phyloP scores from a whole-genome alignment of 2,797 vertebrate genomes.

The Decapterus maruadsi region DNA sequence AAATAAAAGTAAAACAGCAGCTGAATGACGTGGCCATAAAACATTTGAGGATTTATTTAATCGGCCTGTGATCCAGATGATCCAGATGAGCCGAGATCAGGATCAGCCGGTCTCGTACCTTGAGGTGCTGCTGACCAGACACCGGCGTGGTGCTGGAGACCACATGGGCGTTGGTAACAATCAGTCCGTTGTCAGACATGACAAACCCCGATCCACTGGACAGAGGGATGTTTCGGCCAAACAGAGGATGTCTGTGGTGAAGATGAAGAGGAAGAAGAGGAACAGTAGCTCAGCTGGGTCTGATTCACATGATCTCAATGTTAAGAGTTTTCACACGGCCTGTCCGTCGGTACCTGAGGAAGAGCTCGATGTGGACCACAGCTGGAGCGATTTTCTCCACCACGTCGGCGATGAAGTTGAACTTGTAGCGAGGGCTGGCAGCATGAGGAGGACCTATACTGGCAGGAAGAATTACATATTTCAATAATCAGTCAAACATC shows the following conservation, averaged over 20 bases:
- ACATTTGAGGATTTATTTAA: not conserved
- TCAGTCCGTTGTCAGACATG: conserved; percentile 92
- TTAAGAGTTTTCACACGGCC: not conserved
- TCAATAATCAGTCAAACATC: conserved; percentile 14
- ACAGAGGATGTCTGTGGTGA: conserved; percentile 90
- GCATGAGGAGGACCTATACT: conserved; percentile 91
- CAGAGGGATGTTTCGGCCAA: conserved; percentile 91
- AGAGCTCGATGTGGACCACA: conserved; percentile 96
- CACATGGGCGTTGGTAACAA: conserved; percentile 96
- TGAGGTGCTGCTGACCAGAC: conserved; percentile 91
- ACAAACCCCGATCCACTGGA: conserved; percentile 96
- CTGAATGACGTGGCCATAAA: too few relatives aligned
- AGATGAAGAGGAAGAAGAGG: too few relatives aligned
- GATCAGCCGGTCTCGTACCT: conserved; percentile 64
- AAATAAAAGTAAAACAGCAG: not conserved
- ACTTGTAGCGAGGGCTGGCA: conserved; percentile 93
- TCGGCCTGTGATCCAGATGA: not conserved
- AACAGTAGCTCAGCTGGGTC: not conserved
- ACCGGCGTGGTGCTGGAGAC: conserved; percentile 87
- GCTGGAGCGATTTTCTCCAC: conserved; percentile 97
- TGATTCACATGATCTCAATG: not conserved
- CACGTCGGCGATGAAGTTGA: conserved; percentile 98
- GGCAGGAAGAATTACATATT: conserved; percentile 84
- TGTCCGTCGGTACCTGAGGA: conserved; percentile 86
- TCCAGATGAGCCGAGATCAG: not conserved